Percentiles rank a stretch among this genome's conserved stretches.
Conservation (phyloP, 2,113 vertebrate species). For the Hemibagrus wyckioides region DNA sequence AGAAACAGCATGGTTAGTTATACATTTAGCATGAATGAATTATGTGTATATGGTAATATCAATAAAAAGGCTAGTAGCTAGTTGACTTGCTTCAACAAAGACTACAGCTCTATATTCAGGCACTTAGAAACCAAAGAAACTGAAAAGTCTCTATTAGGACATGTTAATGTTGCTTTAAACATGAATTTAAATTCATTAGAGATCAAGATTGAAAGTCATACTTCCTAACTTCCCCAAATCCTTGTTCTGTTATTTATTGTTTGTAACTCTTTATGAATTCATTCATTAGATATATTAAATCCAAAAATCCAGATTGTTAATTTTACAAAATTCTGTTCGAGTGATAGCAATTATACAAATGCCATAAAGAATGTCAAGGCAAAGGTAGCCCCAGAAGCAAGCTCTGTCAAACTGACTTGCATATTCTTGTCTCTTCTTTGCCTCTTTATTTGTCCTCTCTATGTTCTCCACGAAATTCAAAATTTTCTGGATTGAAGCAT, state of each 20-base stretch:
- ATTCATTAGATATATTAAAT: not conserved
- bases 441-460: conserved; percentile 29
- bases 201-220: not conserved
- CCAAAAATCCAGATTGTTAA: conserved; percentile 69
- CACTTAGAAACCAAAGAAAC: conserved; percentile 70
- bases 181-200: not conserved
- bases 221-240: not conserved
- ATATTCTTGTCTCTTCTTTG: conserved; percentile 8
- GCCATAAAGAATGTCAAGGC: conserved; percentile 44
- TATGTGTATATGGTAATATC: not conserved
- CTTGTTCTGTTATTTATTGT: not conserved
- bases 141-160: conserved; percentile 48
- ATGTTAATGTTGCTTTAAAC: not conserved
- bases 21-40: not conserved
- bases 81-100: conserved; percentile 62
- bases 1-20: not conserved
- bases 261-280: not conserved
- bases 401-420: conserved; percentile 60
- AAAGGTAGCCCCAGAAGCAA: conserved; percentile 61
- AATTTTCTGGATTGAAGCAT: conserved; percentile 53
- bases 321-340: conserved; percentile 26
- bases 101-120: not conserved
- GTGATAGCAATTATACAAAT: conserved; percentile 45
- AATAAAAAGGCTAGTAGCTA: conserved; percentile 65
- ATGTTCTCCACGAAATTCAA: conserved; percentile 59